These are phyloP conservation scores for Xyrichtys novacula DNA, from an alignment of 2,797 vertebrate genomes.

Conservation along the genomic window DNA sequence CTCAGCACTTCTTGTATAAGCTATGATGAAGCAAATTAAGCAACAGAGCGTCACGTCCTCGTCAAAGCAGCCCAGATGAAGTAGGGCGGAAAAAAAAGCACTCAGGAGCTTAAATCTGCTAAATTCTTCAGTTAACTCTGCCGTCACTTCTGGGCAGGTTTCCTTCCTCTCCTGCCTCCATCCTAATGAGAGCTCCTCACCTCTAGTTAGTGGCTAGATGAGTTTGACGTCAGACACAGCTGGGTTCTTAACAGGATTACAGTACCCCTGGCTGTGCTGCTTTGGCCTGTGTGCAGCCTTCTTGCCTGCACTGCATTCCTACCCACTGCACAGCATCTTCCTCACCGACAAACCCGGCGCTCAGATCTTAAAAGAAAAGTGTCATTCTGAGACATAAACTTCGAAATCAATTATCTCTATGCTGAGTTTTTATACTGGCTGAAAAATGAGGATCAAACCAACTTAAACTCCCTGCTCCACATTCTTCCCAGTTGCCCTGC, in stretches of 20 bases:
- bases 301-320: conserved; percentile 67
- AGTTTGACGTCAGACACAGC: conserved; percentile 84
- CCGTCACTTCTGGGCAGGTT: conserved; percentile 30
- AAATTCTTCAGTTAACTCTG: conserved; percentile 26
- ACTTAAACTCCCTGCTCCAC: conserved; percentile 42
- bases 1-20: conserved; percentile 20
- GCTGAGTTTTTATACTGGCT: neutral
- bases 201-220: conserved; percentile 72
- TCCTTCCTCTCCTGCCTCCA: conserved; percentile 50
- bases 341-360: conserved; percentile 44
- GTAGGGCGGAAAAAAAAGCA: conserved; percentile 39
- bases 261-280: conserved; percentile 67
- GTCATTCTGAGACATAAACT: conserved; percentile 22
- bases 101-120: conserved; percentile 30
- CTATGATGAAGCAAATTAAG: conserved; percentile 35
- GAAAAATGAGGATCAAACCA: conserved; percentile 11
- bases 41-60: conserved; percentile 7
- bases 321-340: conserved; percentile 54
- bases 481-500: conserved; percentile 43
- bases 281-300: conserved; percentile 64
- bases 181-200: conserved; percentile 75
- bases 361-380: conserved; percentile 39
- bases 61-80: conserved; percentile 33
- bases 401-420: neutral
- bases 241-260: conserved; percentile 82